Percentiles rank a stretch among this genome's conserved stretches.
Evolutionary conservation across 2,888 invertebrate species (phyloP).

Genomic region (Philereme vetulata): DNA sequence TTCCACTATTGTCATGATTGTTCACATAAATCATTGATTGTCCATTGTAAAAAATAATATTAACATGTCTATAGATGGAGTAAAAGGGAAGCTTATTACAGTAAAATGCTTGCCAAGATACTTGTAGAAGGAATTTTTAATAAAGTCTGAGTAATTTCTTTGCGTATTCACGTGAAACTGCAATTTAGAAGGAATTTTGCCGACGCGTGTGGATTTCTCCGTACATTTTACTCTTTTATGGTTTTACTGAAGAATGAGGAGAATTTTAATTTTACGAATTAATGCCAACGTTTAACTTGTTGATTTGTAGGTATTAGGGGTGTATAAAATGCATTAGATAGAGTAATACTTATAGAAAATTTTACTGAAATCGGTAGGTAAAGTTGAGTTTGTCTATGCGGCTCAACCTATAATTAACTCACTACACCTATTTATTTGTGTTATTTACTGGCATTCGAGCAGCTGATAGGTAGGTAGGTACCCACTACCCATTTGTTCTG

Average conservation of each 20-base stretch:
- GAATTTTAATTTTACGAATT: background rate
- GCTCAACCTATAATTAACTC: too few species aligned
- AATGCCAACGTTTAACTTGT: too few species aligned
- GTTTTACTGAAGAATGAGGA: background rate
- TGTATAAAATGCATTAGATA: too few species aligned
- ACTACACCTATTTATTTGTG: too few species aligned
- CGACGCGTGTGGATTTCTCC: background rate
- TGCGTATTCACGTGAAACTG: conserved; percentile 15
- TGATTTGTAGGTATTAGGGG: too few species aligned
- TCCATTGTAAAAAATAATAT: conserved; percentile 11
- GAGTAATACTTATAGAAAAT: too few species aligned
- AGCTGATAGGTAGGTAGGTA: too few species aligned
- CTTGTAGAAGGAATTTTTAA: conserved; percentile 32
- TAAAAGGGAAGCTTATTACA: conserved; percentile 6
- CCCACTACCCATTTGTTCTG: too few species aligned
- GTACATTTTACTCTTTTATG: background rate
- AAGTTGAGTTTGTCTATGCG: too few species aligned
- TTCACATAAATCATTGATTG: conserved; percentile 5
- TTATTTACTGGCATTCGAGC: too few species aligned
- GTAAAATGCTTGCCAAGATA: conserved; percentile 3
- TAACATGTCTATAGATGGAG: conserved; percentile 3
- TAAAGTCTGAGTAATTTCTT: conserved; percentile 29
- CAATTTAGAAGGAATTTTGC: conserved; percentile 18
- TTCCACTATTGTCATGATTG: conserved; percentile 11
- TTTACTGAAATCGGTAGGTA: too few species aligned